Base-by-base conservation (phyloP, 2,113 vertebrate genomes). In the Synchiropus splendidus region DNA sequence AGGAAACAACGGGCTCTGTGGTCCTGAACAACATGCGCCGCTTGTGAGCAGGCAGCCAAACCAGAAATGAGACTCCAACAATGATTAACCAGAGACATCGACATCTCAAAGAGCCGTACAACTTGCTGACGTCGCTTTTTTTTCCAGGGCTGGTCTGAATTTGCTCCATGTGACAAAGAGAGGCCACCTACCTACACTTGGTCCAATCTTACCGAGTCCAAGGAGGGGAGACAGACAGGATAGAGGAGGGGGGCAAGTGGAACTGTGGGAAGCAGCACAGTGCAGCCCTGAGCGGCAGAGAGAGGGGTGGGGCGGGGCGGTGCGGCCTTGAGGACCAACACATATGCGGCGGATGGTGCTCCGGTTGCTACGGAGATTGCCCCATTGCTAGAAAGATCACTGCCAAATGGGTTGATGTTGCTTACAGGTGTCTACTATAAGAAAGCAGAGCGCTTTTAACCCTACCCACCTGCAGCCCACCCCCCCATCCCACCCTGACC, bases 181-280 rank as follows among this genome's bases (percentile, higher is more conserved):
- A 80, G 43, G 62, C 52, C 77, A 85, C 83, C 81, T 83, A 83
- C 81, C 81, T 85, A 85, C 51, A 36, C 54, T 56, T 38, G 79
- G 68, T 82, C 70, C 74, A 9, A 76, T 58, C 81, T 82, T 80
- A 85, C 83, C 77, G 42, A 63, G 45, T 71, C 70, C 57, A 36
- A 77, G 73, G 59, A 62, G 61, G 64, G 64, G 65, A 51, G 45
- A 61, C 50, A 70, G 63, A 63, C 54, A 36, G 74, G 66, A 72
- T 58, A 54, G 72, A 76, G 70, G 71, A 70, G 53, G 70, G 64
- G 68, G 53, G 73, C 34, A 32, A 54, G 65, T 45, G 56, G 60
- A 51, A 47, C 45, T 48, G 62, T 58, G 70, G 62, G 53, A 54
- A 47, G 50, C 4, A 43, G 53, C 58, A 57, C 49, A 58, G 62